These are phyloP conservation scores for Coelopa frigida DNA, from an alignment of 1,140 invertebrate species.

Conservation along the genomic window DNA sequence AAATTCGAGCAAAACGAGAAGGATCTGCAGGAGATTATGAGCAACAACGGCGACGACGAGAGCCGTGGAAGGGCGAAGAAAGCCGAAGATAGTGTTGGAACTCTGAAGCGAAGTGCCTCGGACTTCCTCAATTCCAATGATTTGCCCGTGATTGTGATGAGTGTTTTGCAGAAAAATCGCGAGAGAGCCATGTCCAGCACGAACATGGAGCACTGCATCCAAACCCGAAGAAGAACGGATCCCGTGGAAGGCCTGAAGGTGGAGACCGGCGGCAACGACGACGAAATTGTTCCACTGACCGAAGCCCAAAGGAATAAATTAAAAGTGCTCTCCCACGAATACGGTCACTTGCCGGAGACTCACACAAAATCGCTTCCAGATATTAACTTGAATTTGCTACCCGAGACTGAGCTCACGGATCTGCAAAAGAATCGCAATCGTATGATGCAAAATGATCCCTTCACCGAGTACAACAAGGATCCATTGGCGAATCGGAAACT, in stretches of 20 bases:
- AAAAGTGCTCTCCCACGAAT: constrained; percentile 37
- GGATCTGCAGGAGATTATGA: not conserved
- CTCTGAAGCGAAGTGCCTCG: constrained; percentile 3
- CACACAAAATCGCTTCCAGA: constrained; percentile 15
- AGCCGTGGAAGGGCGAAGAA: not conserved
- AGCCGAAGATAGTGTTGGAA: not conserved
- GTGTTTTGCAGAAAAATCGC: not conserved
- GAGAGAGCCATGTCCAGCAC: constrained; percentile 1
- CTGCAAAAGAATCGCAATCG: constrained; percentile 32
- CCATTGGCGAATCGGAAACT: constrained; percentile 9
- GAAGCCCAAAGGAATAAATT: constrained; percentile 42
- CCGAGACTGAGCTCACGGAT: constrained; percentile 21
- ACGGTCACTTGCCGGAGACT: not conserved
- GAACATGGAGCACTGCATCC: not conserved
- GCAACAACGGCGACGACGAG: not conserved
- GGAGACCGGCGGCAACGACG: not conserved
- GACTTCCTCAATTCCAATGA: constrained; percentile 23
- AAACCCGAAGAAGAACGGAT: not conserved
- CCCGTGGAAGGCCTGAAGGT: constrained; percentile 1
- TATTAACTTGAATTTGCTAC: constrained; percentile 27
- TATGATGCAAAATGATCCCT: constrained; percentile 29
- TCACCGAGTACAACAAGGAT: constrained; percentile 20
- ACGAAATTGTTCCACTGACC: constrained; percentile 21
- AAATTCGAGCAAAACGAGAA: constrained; percentile 13
- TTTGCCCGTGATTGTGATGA: not conserved